Evolutionary conservation across 2,113 vertebrate species (phyloP), one percentile per base, ranked within the genome.

Genomic region (Corythornis vintsioides): DNA sequence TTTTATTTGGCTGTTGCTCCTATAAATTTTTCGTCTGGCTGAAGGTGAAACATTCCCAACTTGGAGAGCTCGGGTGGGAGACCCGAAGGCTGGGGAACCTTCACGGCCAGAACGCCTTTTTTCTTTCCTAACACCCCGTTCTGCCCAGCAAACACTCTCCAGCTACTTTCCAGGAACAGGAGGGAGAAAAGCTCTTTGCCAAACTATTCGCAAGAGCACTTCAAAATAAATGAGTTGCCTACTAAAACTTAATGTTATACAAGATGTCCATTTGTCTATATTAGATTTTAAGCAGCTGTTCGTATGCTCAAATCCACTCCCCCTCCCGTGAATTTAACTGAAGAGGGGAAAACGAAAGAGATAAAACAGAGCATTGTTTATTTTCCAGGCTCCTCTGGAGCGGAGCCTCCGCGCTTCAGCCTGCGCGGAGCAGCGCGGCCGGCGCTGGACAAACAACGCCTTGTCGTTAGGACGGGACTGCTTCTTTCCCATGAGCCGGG

Each of bases 281-380:
- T 92, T 92, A 93, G 92, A 96, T 90, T 93, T 92, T 92, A 79
- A 93, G 95, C 95, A 96, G 96, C 96, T 96, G 96, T 93, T 96
- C 81, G 11, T 42, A 45, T 2, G 88, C 33, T 84, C 70, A 60
- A 59, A 72, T 79, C 81, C 89, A 11, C 79, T 50, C 50, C 50
- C 69, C 60, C 65, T 67, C 86, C 77, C 61, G 35, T 83, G 65
- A 89, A 95, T 96, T 94, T 86, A 29, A 6, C 22, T 10, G 48
- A 15, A 35, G 42, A 67, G 50, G 31, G 77, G 50, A 29, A 18
- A 91, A 78, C 66, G 7, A 52, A 50, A 50, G 88, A 94, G 95
- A 94, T 93, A 96, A 95, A 96, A 0, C 69, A 33, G 69, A 81
- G 69, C 48, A 10, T 93, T 96, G 94, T 93, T 96, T 96, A 90